Conservation (phyloP, 2,797 vertebrate genomes). For the Arrhamphus sclerolepis region DNA sequence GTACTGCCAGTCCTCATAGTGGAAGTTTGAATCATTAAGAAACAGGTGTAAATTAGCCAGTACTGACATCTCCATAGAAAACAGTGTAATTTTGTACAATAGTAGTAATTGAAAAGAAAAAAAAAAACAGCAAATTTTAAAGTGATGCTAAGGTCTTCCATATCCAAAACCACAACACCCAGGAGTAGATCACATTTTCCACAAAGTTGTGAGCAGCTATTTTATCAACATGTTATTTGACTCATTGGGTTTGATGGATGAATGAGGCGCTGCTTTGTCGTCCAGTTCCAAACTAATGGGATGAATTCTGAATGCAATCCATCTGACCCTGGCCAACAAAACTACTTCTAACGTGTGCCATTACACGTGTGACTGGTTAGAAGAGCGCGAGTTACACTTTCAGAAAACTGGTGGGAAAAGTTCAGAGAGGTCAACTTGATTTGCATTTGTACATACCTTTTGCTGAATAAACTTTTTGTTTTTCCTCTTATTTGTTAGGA, state of each 20-base stretch:
- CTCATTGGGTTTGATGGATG: conserved; percentile 54
- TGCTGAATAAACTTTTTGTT: too few relatives aligned
- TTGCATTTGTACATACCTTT: too few relatives aligned
- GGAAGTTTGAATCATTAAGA: conserved; percentile 32
- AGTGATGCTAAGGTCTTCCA: background rate
- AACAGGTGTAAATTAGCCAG: too few relatives aligned
- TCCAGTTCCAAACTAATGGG: conserved; percentile 32
- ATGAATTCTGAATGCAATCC: conserved; percentile 27
- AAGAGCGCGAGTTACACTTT: conserved; percentile 33
- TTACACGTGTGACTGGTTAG: conserved; percentile 71
- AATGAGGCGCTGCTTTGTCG: conserved; percentile 23
- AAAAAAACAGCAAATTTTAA: background rate
- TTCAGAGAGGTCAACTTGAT: conserved; percentile 48
- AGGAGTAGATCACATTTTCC: conserved; percentile 44
- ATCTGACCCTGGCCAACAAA: conserved; percentile 51
- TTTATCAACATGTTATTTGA: conserved; percentile 31
- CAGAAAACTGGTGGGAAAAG: conserved; percentile 20
- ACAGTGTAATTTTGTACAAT: background rate
- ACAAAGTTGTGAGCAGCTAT: conserved; percentile 9
- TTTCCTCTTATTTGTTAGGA: too few relatives aligned
- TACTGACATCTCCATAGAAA: background rate
- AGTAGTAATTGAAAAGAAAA: background rate
- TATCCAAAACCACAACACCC: background rate
- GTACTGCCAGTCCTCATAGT: conserved; percentile 25
- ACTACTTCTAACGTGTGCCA: conserved; percentile 53